Evolutionary conservation across 35 echinoderm and acorn worm genomes (phyloP).

Genomic region (Ophioderma brevispina): DNA sequence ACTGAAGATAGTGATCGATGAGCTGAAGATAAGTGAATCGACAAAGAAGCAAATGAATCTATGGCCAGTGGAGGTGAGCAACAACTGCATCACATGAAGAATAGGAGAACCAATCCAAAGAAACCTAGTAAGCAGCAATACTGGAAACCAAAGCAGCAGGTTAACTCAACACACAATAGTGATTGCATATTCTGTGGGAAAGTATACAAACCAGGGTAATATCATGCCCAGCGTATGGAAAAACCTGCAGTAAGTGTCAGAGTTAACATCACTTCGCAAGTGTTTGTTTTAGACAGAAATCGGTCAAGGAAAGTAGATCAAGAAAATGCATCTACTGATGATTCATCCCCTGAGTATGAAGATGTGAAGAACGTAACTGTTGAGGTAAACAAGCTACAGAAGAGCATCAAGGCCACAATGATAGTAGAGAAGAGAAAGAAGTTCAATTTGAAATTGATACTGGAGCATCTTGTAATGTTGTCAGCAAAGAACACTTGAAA

Average conservation of each 20-base stretch:
- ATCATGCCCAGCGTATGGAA: slow-evolving; percentile 65
- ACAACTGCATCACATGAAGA: not conserved
- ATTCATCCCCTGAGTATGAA: not conserved
- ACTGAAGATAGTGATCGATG: no score
- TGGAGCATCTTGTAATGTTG: no score
- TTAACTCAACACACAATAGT: not conserved
- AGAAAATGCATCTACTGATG: not conserved
- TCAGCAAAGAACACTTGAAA: no score
- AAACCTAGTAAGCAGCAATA: not conserved
- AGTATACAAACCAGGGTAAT: slow-evolving; percentile 25
- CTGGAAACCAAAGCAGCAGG: not conserved
- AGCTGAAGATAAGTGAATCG: slow-evolving; percentile 14
- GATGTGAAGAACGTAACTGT: not conserved
- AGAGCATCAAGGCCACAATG: no score
- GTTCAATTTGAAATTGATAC: no score
- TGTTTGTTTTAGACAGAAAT: slow-evolving; percentile 4
- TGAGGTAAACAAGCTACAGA: not conserved
- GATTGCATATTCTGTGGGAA: slow-evolving; percentile 39
- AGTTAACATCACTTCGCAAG: slow-evolving; percentile 63
- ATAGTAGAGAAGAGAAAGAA: no score
- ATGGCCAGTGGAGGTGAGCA: not conserved
- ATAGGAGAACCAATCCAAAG: not conserved
- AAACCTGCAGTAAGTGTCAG: no score
- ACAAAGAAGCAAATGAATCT: slow-evolving; percentile 31
- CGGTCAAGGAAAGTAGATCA: not conserved